Conservation (phyloP, 1,140 invertebrate genomes). For the Tetraneura akinire region DNA sequence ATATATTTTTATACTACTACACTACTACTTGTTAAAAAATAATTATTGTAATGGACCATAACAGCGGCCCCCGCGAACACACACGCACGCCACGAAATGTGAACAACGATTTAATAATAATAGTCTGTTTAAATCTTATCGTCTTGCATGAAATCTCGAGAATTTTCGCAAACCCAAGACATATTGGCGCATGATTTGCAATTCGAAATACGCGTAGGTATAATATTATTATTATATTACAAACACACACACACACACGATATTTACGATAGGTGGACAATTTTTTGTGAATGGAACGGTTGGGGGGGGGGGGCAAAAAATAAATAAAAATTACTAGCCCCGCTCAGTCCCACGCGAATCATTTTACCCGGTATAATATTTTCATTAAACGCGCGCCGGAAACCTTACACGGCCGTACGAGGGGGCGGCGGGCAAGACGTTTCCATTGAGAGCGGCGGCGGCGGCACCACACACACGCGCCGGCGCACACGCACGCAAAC, state of each 20-base stretch:
- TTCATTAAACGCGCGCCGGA: slow-evolving; percentile 40
- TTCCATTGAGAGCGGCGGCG: slow-evolving; percentile 20
- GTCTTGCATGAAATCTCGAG: too few relatives aligned
- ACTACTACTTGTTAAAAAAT: too few relatives aligned
- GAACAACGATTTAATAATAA: too few relatives aligned
- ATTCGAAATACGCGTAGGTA: slow-evolving; percentile 19
- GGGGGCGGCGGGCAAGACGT: slow-evolving; percentile 38
- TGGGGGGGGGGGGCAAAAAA: too few relatives aligned
- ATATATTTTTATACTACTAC: too few relatives aligned
- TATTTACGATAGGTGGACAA: neutral
- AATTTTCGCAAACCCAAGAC: neutral
- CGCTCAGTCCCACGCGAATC: slow-evolving; percentile 29
- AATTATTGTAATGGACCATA: too few relatives aligned
- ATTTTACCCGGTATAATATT: slow-evolving; percentile 34
- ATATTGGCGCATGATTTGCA: neutral
- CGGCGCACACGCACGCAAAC: slow-evolving; percentile 15
- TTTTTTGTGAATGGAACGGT: neutral
- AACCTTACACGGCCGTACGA: slow-evolving; percentile 39
- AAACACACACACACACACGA: too few relatives aligned
- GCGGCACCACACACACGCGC: neutral
- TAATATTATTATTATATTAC: too few relatives aligned
- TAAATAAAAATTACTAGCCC: neutral
- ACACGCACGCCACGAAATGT: too few relatives aligned
- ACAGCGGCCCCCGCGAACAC: too few relatives aligned
- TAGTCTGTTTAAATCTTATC: too few relatives aligned